Evolutionary conservation across 1,140 invertebrate species (phyloP).

Genomic region (Drosophila melanogaster): Release_6_plus_ISO1_MT NT_033777.3:5834001-5834500

Average conservation of each 20-base stretch:
- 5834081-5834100: too few relatives aligned
- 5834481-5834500: slow-evolving; percentile 2
- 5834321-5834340: slow-evolving; percentile 57
- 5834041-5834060: not conserved
- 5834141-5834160: too few relatives aligned
- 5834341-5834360: slow-evolving; percentile 70
- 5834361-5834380: slow-evolving; percentile 61
- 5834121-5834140: too few relatives aligned
- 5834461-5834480: slow-evolving; percentile 15
- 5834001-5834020: slow-evolving; percentile 54
- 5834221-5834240: slow-evolving; percentile 62
- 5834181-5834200: not conserved
- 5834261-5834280: slow-evolving; percentile 12
- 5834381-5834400: slow-evolving; percentile 30
- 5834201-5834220: not conserved
- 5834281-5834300: slow-evolving; percentile 8
- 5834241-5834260: slow-evolving; percentile 3
- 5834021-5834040: slow-evolving; percentile 73
- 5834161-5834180: too few relatives aligned
- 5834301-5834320: slow-evolving; percentile 38
- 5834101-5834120: too few relatives aligned
- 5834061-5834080: not conserved
- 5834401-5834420: slow-evolving; percentile 57
- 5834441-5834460: slow-evolving; percentile 26
- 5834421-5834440: slow-evolving; percentile 39